Percentiles rank a stretch among this genome's conserved stretches.
Conservation (phyloP, 2,797 vertebrate species). For the Pipistrellus pygmaeus region DNA sequence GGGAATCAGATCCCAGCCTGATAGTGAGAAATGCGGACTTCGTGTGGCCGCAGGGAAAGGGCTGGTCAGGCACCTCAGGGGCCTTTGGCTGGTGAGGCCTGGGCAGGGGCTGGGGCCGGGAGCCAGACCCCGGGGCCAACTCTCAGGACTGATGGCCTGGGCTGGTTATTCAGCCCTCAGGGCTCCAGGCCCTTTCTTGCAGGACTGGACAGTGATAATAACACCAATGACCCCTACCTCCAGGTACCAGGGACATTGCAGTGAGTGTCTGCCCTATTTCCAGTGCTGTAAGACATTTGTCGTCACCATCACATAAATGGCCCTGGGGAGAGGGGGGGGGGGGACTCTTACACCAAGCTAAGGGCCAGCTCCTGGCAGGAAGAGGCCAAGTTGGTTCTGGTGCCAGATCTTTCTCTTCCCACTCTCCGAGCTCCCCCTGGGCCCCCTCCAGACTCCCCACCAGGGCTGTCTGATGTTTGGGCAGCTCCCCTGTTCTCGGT, state of each 20-base stretch:
- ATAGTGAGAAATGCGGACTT: not conserved
- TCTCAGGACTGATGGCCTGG: not conserved
- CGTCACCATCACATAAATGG: not conserved
- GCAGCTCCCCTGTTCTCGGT: not conserved
- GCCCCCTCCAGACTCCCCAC: not conserved
- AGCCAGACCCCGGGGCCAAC: not conserved
- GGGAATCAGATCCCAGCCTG: constrained; percentile 47
- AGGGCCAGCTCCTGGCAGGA: not conserved
- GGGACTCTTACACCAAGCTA: constrained; percentile 9
- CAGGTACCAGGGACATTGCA: not conserved
- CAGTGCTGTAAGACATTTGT: not conserved
- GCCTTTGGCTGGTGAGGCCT: not conserved
- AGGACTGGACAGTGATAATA: not conserved
- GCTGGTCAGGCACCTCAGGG: not conserved
- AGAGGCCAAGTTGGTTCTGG: not conserved
- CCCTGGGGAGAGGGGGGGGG: not conserved
- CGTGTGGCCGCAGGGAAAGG: not conserved
- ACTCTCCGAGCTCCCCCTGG: not conserved
- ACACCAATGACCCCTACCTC: not conserved
- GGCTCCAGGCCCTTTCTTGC: not conserved
- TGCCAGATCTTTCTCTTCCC: not conserved
- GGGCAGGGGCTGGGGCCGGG: not conserved
- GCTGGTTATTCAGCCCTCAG: not conserved
- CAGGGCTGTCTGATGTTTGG: not conserved
- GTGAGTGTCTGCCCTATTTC: not conserved